Evolutionary conservation across 2,113 vertebrate species (phyloP).

Genomic region (Pseudorhombus dupliciocellatus): DNA sequence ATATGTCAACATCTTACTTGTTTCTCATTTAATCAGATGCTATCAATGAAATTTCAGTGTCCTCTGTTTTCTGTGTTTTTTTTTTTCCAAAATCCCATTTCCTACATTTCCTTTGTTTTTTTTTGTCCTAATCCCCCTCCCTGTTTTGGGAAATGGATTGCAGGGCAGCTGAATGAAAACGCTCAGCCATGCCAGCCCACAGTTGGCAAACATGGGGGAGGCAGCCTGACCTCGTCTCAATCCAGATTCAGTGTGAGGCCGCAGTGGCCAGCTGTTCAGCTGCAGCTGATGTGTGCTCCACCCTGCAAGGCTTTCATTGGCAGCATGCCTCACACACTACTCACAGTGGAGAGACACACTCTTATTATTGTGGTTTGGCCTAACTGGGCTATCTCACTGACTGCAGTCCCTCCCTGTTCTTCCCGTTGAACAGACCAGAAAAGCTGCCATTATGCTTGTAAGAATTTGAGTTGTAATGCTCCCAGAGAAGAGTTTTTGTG

Average conservation of each 20-base stretch:
- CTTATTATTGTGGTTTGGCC: constrained; percentile 51
- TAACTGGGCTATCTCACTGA: constrained; percentile 35
- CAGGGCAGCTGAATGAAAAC: constrained; percentile 20
- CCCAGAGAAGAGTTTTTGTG: constrained; percentile 1
- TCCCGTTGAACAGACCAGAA: constrained; percentile 15
- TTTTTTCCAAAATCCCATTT: constrained; percentile 29
- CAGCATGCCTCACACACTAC: constrained; percentile 53
- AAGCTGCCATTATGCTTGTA: not conserved
- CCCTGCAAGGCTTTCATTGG: constrained; percentile 72
- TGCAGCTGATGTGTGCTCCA: constrained; percentile 74
- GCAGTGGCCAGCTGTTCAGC: constrained; percentile 73
- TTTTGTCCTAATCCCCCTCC: constrained; percentile 34
- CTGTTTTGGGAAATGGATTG: constrained; percentile 29
- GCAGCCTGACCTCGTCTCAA: constrained; percentile 55
- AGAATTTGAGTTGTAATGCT: constrained; percentile 1
- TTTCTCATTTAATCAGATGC: constrained; percentile 9
- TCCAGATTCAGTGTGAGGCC: constrained; percentile 36
- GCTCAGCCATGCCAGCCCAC: constrained; percentile 52
- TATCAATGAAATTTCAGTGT: not conserved
- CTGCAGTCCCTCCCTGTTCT: constrained; percentile 41
- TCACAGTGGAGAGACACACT: constrained; percentile 14
- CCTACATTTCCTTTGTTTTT: constrained; percentile 37
- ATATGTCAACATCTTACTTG: not conserved
- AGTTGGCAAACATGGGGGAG: constrained; percentile 56
- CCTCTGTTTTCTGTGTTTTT: constrained; percentile 2